These are phyloP conservation scores for Bombylius discolor DNA, from an alignment of 2,888 invertebrate species.

Conservation along the genomic window DNA sequence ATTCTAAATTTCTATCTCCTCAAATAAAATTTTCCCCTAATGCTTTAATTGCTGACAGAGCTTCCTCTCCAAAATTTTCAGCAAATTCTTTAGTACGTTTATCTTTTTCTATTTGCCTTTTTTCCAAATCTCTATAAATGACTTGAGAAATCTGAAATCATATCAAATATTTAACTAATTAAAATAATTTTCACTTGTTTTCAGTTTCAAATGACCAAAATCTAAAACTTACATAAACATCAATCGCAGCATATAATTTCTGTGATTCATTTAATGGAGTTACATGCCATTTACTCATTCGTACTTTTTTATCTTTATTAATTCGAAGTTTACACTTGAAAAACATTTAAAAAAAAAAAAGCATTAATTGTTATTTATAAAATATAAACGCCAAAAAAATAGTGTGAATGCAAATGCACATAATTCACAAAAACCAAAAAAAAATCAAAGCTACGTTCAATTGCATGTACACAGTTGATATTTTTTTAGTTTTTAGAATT, in stretches of 20 bases:
- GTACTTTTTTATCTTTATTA: constrained; percentile 42
- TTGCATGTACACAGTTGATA: too few species aligned
- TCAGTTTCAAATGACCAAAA: not conserved
- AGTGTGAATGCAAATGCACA: not conserved
- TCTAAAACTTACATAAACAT: constrained; percentile 45
- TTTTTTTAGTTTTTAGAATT: too few species aligned
- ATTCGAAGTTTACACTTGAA: constrained; percentile 40
- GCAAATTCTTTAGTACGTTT: constrained; percentile 24
- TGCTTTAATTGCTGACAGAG: constrained; percentile 27
- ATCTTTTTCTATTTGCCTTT: constrained; percentile 21
- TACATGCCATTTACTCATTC: constrained; percentile 48
- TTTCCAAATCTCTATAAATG: constrained; percentile 28
- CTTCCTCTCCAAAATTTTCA: constrained; percentile 26
- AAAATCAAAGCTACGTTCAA: not conserved
- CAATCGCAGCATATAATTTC: constrained; percentile 48
- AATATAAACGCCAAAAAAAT: not conserved
- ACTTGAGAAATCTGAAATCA: constrained; percentile 30
- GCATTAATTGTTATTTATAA: not conserved
- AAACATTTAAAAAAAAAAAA: constrained; percentile 10
- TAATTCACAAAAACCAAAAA: not conserved
- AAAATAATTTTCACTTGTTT: not conserved
- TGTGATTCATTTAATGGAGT: constrained; percentile 43
- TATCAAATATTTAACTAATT: not conserved
- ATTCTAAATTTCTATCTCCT: too few species aligned
- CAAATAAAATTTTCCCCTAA: constrained; percentile 19